Percentiles rank a stretch among this genome's conserved stretches.
Conservation (phyloP, 2,113 vertebrate genomes). For the Plectropomus leopardus region DNA sequence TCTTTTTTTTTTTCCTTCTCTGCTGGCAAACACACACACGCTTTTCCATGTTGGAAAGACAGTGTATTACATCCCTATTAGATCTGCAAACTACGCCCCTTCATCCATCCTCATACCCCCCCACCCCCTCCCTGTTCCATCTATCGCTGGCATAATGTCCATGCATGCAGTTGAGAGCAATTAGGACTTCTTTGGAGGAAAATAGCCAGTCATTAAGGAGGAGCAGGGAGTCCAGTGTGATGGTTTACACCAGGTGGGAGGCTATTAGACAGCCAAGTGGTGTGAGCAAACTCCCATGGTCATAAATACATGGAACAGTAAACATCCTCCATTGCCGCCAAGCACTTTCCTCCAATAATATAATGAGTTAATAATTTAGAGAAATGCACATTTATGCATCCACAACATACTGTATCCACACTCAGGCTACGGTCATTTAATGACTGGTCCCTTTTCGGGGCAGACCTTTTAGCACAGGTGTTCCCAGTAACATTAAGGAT, state of each 20-base stretch:
- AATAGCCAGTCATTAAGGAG: slow-evolving; percentile 75
- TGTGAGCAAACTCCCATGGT: slow-evolving; percentile 69
- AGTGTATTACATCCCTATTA: slow-evolving; percentile 42
- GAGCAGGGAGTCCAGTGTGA: slow-evolving; percentile 56
- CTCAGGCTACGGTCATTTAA: slow-evolving; percentile 14
- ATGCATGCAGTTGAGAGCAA: slow-evolving; percentile 66
- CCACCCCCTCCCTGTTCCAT: slow-evolving; percentile 22
- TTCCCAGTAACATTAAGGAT: background rate
- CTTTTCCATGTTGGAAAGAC: slow-evolving; percentile 47
- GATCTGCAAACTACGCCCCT: slow-evolving; percentile 38
- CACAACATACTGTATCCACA: slow-evolving; percentile 2
- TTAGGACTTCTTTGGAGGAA: slow-evolving; percentile 69
- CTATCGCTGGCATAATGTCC: slow-evolving; percentile 57
- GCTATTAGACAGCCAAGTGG: slow-evolving; percentile 64
- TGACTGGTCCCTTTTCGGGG: background rate
- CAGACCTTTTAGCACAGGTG: background rate
- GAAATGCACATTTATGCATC: slow-evolving; percentile 43
- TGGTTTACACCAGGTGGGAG: slow-evolving; percentile 71
- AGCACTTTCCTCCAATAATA: slow-evolving; percentile 45
- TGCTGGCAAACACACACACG: slow-evolving; percentile 56
- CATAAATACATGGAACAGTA: slow-evolving; percentile 68
- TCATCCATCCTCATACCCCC: slow-evolving; percentile 30
- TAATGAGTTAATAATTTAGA: slow-evolving; percentile 66
- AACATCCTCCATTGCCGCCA: slow-evolving; percentile 62
- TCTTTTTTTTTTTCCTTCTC: background rate